phyloP scores from a whole-genome alignment of 2,797 vertebrate species.

The Falco naumanni region DNA sequence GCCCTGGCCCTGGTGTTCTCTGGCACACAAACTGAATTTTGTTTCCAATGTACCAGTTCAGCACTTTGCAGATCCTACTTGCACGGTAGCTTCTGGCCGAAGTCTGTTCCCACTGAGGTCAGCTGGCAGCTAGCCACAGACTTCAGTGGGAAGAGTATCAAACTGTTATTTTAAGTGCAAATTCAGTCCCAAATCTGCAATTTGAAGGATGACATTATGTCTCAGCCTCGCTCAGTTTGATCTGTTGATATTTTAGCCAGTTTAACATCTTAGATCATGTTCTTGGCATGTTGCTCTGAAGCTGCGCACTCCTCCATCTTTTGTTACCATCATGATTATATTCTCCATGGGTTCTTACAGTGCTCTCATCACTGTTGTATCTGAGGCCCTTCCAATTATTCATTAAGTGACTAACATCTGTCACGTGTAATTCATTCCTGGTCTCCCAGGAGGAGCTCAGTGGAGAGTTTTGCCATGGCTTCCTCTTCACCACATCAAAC shows the following conservation, averaged over 20 bases:
- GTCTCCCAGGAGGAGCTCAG: conserved; percentile 21
- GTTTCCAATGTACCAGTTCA: background rate
- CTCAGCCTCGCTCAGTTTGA: background rate
- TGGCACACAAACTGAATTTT: background rate
- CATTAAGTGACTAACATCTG: background rate
- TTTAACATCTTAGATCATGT: conserved; percentile 42
- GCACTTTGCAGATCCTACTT: background rate
- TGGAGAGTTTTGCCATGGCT: conserved; percentile 5
- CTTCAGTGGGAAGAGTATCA: conserved; percentile 14
- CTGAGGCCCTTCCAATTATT: conserved; percentile 31
- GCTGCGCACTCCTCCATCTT: background rate
- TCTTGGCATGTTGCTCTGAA: conserved; percentile 31
- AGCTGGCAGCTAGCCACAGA: conserved; percentile 19
- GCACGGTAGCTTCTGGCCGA: conserved; percentile 31
- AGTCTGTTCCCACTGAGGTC: conserved; percentile 20
- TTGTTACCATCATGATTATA: conserved; percentile 39
- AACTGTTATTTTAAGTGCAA: conserved; percentile 28
- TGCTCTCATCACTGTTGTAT: conserved; percentile 53
- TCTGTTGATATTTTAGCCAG: conserved; percentile 24
- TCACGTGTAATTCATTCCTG: conserved; percentile 41
- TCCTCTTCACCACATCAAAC: conserved; percentile 53
- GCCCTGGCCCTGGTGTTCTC: background rate
- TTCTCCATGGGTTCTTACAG: conserved; percentile 43
- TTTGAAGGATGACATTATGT: conserved; percentile 46
- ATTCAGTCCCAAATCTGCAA: conserved; percentile 13